These are phyloP conservation scores for Odocoileus virginianus DNA, from an alignment of 2,113 vertebrate species.

Conservation along the genomic window DNA sequence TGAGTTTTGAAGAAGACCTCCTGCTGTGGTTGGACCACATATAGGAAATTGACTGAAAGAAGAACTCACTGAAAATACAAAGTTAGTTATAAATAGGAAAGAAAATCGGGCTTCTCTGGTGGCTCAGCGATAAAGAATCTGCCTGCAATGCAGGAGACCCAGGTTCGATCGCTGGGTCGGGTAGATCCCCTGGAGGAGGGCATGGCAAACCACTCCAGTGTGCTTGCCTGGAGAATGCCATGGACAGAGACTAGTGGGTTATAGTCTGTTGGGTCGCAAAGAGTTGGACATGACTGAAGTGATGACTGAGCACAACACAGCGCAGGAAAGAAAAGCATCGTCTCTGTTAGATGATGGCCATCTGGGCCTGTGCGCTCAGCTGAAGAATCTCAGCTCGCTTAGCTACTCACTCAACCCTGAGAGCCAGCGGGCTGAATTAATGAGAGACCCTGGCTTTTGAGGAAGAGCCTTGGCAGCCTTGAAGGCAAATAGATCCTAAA, in stretches of 20 bases:
- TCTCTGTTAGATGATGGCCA: not conserved
- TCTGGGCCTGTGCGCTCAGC: not conserved
- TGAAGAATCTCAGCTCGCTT: not conserved
- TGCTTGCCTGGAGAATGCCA: not conserved
- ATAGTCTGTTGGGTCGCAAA: not conserved
- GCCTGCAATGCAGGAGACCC: not conserved
- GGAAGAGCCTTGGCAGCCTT: not conserved
- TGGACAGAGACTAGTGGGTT: not conserved
- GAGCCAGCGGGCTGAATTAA: not conserved
- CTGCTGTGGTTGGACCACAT: not conserved
- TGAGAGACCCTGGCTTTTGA: not conserved
- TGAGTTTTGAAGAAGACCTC: not conserved
- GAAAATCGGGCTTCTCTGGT: not conserved
- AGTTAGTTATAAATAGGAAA: not conserved
- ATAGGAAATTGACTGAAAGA: not conserved
- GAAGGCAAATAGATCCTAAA: not conserved
- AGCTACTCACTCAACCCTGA: not conserved
- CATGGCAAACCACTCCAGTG: not conserved
- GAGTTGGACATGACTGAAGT: not conserved
- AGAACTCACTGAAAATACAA: not conserved
- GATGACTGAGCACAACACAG: fast-evolving
- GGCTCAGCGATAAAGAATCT: not conserved
- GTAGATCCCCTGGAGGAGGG: not conserved
- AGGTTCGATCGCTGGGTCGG: not conserved
- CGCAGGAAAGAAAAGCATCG: not conserved